These are phyloP conservation scores for Himalopsyche kuldschensis DNA, from an alignment of 2,888 invertebrate species.

Conservation along the genomic window DNA sequence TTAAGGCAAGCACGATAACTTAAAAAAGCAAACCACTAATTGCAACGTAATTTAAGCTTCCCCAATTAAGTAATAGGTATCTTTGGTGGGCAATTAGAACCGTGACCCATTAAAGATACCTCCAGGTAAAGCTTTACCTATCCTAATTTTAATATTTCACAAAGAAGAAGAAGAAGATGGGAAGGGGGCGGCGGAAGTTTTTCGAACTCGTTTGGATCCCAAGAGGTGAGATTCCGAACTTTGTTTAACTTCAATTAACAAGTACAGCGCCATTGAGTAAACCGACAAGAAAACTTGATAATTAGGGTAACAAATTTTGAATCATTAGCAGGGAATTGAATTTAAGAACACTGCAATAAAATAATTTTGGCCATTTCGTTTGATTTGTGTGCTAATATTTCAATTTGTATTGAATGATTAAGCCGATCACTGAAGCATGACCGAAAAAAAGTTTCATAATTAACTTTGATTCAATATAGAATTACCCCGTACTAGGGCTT, in stretches of 20 bases:
- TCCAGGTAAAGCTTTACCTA: neutral
- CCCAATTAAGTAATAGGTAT: neutral
- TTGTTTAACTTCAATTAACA: conserved; percentile 2
- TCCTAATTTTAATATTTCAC: conserved; percentile 18
- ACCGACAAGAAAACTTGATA: neutral
- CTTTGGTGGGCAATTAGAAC: neutral
- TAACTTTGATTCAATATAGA: too few species aligned
- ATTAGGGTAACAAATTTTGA: neutral
- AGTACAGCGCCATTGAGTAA: neutral
- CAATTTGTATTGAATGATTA: too few species aligned
- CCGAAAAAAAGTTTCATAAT: too few species aligned
- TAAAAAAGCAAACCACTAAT: neutral
- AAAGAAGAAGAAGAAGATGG: neutral
- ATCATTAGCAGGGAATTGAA: neutral
- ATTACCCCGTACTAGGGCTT: too few species aligned
- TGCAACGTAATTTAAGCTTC: neutral
- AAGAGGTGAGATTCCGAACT: conserved; percentile 4
- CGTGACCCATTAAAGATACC: neutral
- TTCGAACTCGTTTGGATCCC: neutral
- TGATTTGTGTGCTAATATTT: too few species aligned
- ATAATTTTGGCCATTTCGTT: too few species aligned
- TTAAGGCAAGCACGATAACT: neutral
- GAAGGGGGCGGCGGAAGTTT: neutral
- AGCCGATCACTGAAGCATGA: too few species aligned
- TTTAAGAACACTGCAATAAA: neutral